phyloP scores from a whole-genome alignment of 2,797 vertebrate genomes.

The Dendrocincla fuliginosa region DNA sequence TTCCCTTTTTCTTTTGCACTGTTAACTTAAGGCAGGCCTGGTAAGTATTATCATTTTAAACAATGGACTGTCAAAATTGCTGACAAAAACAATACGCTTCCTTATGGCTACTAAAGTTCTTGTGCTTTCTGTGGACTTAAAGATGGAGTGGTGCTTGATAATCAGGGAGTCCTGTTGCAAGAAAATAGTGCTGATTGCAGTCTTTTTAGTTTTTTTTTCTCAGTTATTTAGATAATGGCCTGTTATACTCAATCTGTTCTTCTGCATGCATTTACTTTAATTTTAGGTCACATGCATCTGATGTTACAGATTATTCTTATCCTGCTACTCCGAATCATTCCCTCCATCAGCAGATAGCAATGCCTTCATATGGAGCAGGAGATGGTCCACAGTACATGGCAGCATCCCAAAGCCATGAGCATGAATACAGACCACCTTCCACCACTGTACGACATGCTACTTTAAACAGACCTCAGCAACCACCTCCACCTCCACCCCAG shows the following conservation, averaged over 20 bases:
- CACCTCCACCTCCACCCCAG: conserved; percentile 90
- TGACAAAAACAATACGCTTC: not conserved
- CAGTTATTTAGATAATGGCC: not conserved
- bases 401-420: conserved; percentile 80
- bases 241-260: not conserved
- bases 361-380: conserved; percentile 80
- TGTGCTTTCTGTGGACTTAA: conserved; percentile 2
- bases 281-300: conserved; percentile 86
- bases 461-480: conserved; percentile 90
- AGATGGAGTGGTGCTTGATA: not conserved
- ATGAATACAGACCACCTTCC: conserved; percentile 84
- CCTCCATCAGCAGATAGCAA: conserved; percentile 83
- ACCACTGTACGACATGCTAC: conserved; percentile 84
- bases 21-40: not conserved
- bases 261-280: conserved; percentile 21
- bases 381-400: conserved; percentile 72
- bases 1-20: conserved; percentile 29
- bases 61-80: not conserved
- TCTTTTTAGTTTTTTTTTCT: not conserved
- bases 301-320: conserved; percentile 88
- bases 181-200: not conserved
- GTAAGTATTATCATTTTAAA: not conserved
- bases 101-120: not conserved
- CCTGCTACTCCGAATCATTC: conserved; percentile 92
- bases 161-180: not conserved